phyloP scores from a whole-genome alignment of 1,140 invertebrate species.

The Diorhabda sublineata region DNA sequence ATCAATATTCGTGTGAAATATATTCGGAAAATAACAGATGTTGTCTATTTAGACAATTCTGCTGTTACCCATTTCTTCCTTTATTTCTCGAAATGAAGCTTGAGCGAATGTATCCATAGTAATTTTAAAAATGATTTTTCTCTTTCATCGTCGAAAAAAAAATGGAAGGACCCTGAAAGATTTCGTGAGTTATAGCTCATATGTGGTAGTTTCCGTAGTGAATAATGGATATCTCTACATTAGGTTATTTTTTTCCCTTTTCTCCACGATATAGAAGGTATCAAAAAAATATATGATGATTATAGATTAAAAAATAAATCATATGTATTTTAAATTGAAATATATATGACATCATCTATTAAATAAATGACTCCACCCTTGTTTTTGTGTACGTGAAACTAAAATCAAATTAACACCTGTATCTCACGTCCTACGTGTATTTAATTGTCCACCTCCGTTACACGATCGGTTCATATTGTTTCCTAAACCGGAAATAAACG shows the following conservation, averaged over 20 bases:
- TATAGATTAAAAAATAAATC: too few species aligned
- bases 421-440: too few species aligned
- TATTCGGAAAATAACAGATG: not conserved
- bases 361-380: too few species aligned
- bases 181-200: not conserved
- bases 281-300: too few species aligned
- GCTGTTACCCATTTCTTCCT: not conserved
- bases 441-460: too few species aligned
- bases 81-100: not conserved
- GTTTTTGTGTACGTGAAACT: too few species aligned
- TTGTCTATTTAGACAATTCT: not conserved
- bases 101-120: not conserved
- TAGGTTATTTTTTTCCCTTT: not conserved
- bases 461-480: too few species aligned
- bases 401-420: too few species aligned
- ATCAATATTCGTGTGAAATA: not conserved
- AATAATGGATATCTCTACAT: not conserved
- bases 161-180: not conserved
- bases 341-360: too few species aligned
- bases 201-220: not conserved
- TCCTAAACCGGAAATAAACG: too few species aligned
- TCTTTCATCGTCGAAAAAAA: not conserved
- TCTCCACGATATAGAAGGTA: too few species aligned
- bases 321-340: too few species aligned
- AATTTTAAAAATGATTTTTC: slow-evolving; percentile 3